Conservation (phyloP, 2,797 vertebrate species). For the Calcarius lapponicus region DNA sequence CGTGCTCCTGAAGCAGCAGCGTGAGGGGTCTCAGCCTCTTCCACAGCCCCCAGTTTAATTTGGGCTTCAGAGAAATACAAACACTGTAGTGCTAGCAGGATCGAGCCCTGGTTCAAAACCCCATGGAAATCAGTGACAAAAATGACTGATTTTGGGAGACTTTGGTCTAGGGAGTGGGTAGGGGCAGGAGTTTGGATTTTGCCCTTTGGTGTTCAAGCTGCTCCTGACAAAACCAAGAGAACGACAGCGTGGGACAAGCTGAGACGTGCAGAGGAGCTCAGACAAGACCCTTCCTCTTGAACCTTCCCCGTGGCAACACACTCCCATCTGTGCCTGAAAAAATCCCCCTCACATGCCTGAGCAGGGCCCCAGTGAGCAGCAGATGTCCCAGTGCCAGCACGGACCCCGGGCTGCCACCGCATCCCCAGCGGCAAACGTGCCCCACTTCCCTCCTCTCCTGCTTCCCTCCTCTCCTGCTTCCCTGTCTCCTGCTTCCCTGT, state of each 20-base stretch:
- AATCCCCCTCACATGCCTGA: background rate
- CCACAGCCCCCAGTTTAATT: fast-evolving
- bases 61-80: background rate
- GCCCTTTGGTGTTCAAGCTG: background rate
- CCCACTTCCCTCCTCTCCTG: background rate
- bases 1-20: background rate
- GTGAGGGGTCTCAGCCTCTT: background rate
- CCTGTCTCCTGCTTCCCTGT: background rate
- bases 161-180: background rate
- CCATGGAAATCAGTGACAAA: background rate
- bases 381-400: background rate
- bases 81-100: no score
- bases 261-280: background rate
- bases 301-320: background rate
- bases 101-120: background rate
- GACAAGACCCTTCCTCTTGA: background rate
- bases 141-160: background rate
- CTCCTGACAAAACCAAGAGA: background rate
- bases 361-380: background rate
- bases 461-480: background rate
- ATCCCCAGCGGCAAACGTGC: fast-evolving
- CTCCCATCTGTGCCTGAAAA: background rate
- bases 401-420: fast-evolving
- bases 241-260: fast-evolving
- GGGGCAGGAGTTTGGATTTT: background rate